A percentile compares a stretch with the other conserved stretches of the same genome.
Evolutionary conservation across 2,113 vertebrate species (phyloP).

Genomic region (Albula glossodonta): DNA sequence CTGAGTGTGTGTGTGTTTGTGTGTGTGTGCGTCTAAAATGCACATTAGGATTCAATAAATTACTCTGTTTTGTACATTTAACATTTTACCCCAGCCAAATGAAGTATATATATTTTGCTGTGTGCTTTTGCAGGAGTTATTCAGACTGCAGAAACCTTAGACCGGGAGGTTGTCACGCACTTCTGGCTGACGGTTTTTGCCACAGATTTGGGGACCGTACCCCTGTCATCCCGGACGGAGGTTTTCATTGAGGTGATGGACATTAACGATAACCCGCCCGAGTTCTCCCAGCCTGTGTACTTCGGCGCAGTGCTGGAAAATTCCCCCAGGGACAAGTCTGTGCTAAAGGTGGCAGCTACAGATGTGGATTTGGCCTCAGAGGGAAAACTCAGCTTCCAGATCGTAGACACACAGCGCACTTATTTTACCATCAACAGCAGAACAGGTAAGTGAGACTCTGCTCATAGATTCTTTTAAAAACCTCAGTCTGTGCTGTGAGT

Average conservation of each 20-base stretch:
- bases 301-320: conserved; percentile 85
- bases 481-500: neutral
- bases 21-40: no score
- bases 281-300: conserved; percentile 83
- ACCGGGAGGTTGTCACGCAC: conserved; percentile 77
- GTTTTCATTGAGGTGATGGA: conserved; percentile 89
- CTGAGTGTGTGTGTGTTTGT: no score
- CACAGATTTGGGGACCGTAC: conserved; percentile 81
- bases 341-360: conserved; percentile 78
- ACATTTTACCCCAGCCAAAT: no score
- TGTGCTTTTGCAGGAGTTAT: conserved; percentile 76
- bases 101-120: neutral
- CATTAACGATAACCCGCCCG: conserved; percentile 91
- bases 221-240: conserved; percentile 82
- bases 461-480: neutral
- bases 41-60: no score
- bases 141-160: conserved; percentile 72
- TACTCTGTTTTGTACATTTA: no score
- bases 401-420: conserved; percentile 78
- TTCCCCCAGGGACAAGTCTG: conserved; percentile 66
- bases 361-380: conserved; percentile 82
- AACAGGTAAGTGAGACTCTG: conserved; percentile 76
- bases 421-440: conserved; percentile 76
- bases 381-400: conserved; percentile 83
- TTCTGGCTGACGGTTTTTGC: conserved; percentile 91